These are phyloP conservation scores for Manduca sexta DNA, from an alignment of 1,140 invertebrate species.

Conservation along the genomic window DNA sequence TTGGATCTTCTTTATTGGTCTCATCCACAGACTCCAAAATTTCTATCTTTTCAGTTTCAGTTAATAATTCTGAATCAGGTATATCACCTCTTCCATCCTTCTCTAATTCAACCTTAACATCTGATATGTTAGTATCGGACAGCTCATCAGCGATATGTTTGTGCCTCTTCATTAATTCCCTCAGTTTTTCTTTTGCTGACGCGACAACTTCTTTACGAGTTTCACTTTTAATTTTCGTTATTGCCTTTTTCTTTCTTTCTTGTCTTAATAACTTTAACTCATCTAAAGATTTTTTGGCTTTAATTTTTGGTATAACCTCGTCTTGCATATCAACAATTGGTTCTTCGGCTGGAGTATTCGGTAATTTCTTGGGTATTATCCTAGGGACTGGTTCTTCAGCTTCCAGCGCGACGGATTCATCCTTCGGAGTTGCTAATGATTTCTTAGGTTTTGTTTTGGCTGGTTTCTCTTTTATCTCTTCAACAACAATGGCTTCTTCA, in stretches of 20 bases:
- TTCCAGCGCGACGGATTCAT: no score
- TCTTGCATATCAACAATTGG: not conserved
- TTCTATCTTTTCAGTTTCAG: conserved; percentile 3
- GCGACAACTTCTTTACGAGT: conserved; percentile 62
- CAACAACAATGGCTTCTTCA: not conserved
- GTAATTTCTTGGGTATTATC: no score
- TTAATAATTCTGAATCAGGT: conserved; percentile 31
- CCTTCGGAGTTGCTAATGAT: no score
- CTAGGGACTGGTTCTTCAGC: no score
- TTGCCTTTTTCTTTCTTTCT: conserved; percentile 54
- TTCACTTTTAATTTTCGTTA: conserved; percentile 63
- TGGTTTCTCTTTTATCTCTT: not conserved
- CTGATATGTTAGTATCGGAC: conserved; percentile 37
- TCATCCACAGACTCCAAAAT: not conserved
- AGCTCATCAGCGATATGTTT: conserved; percentile 61
- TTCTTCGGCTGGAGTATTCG: not conserved
- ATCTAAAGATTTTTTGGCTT: conserved; percentile 43
- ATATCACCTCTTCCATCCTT: conserved; percentile 50
- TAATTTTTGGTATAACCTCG: conserved; percentile 13
- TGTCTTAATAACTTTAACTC: conserved; percentile 41
- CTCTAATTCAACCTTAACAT: conserved; percentile 22
- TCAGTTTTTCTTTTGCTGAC: conserved; percentile 69
- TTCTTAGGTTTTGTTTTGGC: not conserved
- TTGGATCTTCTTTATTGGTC: no score
- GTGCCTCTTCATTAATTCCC: conserved; percentile 68